Base-by-base conservation (phyloP, 2,888 invertebrate species). In the Agrotis clavis region DNA sequence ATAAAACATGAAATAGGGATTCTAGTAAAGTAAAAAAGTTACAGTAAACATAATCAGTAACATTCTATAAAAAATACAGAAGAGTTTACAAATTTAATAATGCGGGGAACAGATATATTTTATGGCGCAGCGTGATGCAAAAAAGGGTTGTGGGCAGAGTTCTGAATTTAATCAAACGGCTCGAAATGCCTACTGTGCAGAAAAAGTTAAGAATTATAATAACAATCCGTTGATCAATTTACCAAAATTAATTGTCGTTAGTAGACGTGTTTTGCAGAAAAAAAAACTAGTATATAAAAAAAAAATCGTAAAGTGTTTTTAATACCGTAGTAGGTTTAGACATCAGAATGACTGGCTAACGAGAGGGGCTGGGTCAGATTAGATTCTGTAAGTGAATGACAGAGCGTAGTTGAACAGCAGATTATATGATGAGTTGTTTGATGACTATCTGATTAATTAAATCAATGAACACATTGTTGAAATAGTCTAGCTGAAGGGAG, bases 41-140 rank as follows among this genome's bases (percentile, higher is more conserved):
- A 35, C 70, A 35, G n/a, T 50, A 16, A 41, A 14, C 41, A 50
- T 7, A 71, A 51, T 25, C 13, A n/a, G 16, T 21, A 71, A 16
- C 16, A 67, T 71, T 71, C n/a, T 1, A 4, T 16, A 51, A 70
- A 47, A 47, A 66, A 18, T 14, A 1, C 56, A 47, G 47, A 47
- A 63, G 71, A 62, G 18, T 51, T 60, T 56, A 48, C 60, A 74
- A 71, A 86, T 61, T 67, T 59, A 79, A 73, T 82, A 73, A 69
- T 11, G 50, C 35, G 3, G 47, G 81, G 65, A 83, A 77, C 75
- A 65, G 72, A 82, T 86, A 89, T 89, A 85, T 88, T 90, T 90
- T 86, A 81, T 70, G 69, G 74, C 93, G 50, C 93, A 92, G 92
- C 92, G 74, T 88, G 93, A 87, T 80, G 79, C 86, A 90, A 90